These are phyloP conservation scores for Drosophila parvula DNA, from an alignment of 1,140 invertebrate species.

Conservation along the genomic window DNA sequence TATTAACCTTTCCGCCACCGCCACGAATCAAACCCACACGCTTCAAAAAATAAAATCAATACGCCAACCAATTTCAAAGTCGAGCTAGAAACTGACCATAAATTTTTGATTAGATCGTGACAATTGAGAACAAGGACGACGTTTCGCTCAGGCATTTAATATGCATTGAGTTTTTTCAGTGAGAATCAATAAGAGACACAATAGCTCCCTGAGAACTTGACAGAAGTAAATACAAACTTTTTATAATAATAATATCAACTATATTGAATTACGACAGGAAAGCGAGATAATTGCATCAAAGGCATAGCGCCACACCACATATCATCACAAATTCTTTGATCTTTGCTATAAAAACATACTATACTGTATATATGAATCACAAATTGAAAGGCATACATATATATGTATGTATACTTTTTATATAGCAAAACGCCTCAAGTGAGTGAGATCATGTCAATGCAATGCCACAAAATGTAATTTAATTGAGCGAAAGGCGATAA, in stretches of 20 bases:
- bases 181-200: conserved; percentile 8
- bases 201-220: not conserved
- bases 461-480: conserved; percentile 16
- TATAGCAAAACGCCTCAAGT: conserved; percentile 6
- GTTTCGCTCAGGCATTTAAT: conserved; percentile 15
- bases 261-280: conserved; percentile 35
- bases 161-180: conserved; percentile 5
- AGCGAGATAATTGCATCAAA: conserved; percentile 54
- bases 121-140: conserved; percentile 61
- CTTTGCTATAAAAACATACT: conserved; percentile 24
- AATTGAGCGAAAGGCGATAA: conserved; percentile 26
- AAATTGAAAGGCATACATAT: not conserved
- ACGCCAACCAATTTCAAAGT: conserved; percentile 46
- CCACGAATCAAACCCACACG: not conserved
- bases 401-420: not conserved
- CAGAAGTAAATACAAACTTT: not conserved
- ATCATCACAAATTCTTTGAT: conserved; percentile 30
- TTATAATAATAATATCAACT: not conserved
- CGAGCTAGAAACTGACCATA: conserved; percentile 23
- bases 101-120: conserved; percentile 39
- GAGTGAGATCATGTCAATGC: conserved; percentile 40
- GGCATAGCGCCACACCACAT: conserved; percentile 18
- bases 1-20: not conserved
- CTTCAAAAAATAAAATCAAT: conserved; percentile 34
- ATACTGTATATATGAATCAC: conserved; percentile 1